Percentiles rank a stretch among this genome's conserved stretches.
Conservation (phyloP, 1,140 invertebrate species). For the Belonocnema kinseyi region DNA sequence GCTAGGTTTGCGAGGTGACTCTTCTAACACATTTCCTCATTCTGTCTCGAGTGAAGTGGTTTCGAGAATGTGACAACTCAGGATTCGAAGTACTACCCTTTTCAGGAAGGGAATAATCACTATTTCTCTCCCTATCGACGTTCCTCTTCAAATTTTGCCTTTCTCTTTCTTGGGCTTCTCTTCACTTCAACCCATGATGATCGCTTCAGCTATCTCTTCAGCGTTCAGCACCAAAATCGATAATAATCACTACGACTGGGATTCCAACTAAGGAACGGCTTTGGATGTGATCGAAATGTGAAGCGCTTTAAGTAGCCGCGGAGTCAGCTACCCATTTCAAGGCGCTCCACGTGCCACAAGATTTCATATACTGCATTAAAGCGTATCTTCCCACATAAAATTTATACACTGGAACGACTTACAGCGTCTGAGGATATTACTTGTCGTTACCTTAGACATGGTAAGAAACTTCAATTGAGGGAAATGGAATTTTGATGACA, state of each 20-base stretch:
- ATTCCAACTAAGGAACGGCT: conserved; percentile 5
- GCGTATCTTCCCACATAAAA: not conserved
- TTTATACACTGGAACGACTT: not conserved
- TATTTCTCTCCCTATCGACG: not conserved
- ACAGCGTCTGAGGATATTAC: no score
- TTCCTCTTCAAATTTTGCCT: not conserved
- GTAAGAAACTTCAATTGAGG: no score
- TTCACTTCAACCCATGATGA: conserved; percentile 3
- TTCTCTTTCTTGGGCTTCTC: not conserved
- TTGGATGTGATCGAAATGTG: conserved; percentile 56
- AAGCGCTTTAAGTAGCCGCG: conserved; percentile 51
- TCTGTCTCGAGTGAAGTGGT: not conserved
- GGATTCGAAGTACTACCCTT: not conserved
- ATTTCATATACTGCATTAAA: conserved; percentile 62
- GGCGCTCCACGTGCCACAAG: conserved; percentile 52
- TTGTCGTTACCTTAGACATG: no score
- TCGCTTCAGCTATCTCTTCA: no score
- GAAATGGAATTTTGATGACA: no score
- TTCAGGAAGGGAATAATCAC: no score
- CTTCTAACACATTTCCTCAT: conserved; percentile 15
- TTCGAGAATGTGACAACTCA: not conserved
- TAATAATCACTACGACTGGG: conserved; percentile 18
- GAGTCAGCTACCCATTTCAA: conserved; percentile 54
- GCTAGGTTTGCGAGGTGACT: not conserved
- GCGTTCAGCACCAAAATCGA: not conserved